A percentile compares a stretch with the other conserved stretches of the same genome.
These are phyloP conservation scores for Sitophilus oryzae DNA, from an alignment of 1,140 invertebrate genomes.

Conservation along the genomic window DNA sequence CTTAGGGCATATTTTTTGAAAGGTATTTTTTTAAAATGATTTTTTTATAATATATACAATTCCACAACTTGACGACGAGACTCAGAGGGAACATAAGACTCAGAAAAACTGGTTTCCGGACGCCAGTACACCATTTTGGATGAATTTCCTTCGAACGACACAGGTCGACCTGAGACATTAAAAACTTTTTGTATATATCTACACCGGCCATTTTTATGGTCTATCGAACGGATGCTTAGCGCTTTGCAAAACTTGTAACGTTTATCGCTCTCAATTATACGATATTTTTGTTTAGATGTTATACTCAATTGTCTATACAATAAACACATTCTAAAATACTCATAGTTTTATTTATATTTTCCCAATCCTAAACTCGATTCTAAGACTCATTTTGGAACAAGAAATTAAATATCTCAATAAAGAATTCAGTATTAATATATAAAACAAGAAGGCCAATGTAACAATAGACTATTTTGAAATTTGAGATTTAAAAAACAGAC, in stretches of 20 bases:
- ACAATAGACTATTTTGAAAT: too few species aligned
- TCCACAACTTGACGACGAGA: slow-evolving; percentile 17
- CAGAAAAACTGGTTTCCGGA: slow-evolving; percentile 19
- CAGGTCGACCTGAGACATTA: slow-evolving; percentile 28
- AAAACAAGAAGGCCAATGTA: too few species aligned
- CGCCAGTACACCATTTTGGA: slow-evolving; percentile 5
- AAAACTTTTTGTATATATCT: slow-evolving; percentile 36
- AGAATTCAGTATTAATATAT: too few species aligned
- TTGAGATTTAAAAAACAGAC: too few species aligned
- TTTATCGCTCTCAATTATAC: slow-evolving; percentile 21
- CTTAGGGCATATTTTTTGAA: slow-evolving; percentile 27
- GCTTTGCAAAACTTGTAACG: slow-evolving; percentile 25
- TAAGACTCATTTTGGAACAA: too few species aligned
- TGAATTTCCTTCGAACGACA: slow-evolving; percentile 30
- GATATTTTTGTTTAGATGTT: slow-evolving; percentile 24
- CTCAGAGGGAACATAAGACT: slow-evolving; percentile 21
- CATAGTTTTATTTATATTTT: not conserved
- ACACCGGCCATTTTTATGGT: slow-evolving; percentile 36
- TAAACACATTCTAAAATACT: not conserved
- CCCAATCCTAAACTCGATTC: too few species aligned
- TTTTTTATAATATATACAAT: slow-evolving; percentile 26
- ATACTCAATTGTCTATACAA: slow-evolving; percentile 11
- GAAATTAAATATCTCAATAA: too few species aligned
- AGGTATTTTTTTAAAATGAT: slow-evolving; percentile 19
- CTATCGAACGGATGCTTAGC: slow-evolving; percentile 33